Evolutionary conservation across 2,113 vertebrate genomes (phyloP), one percentile per base, ranked within the genome.

Genomic region (Oncorhynchus clarkii): DNA sequence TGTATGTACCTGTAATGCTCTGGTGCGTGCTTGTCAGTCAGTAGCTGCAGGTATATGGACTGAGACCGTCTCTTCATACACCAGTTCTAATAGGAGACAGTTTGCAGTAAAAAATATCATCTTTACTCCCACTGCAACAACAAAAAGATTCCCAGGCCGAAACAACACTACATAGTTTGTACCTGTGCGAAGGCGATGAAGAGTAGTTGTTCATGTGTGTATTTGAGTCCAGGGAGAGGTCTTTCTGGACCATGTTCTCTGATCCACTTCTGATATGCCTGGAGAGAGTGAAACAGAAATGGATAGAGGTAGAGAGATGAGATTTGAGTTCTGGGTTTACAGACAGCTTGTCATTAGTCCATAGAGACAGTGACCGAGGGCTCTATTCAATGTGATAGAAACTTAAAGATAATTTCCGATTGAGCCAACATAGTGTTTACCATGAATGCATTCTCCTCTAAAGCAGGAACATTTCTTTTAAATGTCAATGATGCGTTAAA

Each of bases 251-350:
- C 97, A 0, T 99, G 95, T 64, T 99, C 97, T 60, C 96, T 91
- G 77, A 99, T 95, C 98, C 98, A 99, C 91, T 99, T 99, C 94
- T 98, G 97, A 83, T 99, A 99, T 0, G 97, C 98, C 98, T 99
- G 89, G 59, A 72, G 51, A 75, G 51, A 78, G 13, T 4, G 14
- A 54, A 18, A 51, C 14, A 51, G 49, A 51, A 51, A 12, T 3
- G 29, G 26, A 62, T 5, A 70, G 12, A 45, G 4, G 75, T 31
- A 76, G 26, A 16, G 68, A 57, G 34, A 54, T 2, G 16, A 54
- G 51, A 54, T 18, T 18, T 4, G 39, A 18, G 51, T 18, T 16
- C 14, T 16, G 3, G 51, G 51, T 2, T 18, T 54, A 18, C 51
- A 54, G 16, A 18, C 51, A 54, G 51, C 39, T 54, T 54, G 51